Conservation (phyloP, 2,797 vertebrate species). For the Gobio occitaniae region DNA sequence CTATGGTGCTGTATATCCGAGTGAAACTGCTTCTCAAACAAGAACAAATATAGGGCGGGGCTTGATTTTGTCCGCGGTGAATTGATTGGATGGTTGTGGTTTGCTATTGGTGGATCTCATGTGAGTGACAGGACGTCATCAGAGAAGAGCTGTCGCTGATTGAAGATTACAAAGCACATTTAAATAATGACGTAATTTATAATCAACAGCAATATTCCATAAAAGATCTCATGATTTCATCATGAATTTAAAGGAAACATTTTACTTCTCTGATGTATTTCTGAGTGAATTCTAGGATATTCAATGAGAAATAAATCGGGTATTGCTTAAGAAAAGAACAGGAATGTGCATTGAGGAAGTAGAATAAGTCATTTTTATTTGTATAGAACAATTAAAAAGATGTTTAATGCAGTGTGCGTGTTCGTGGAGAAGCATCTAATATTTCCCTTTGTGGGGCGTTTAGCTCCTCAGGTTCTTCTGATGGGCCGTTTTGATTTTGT, state of each 20-base stretch:
- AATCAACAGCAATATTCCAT: background rate
- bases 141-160: no score
- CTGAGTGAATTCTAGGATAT: background rate
- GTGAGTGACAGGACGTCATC: background rate
- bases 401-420: background rate
- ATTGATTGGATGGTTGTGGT: background rate
- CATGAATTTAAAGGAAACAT: background rate
- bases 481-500: constrained; percentile 20
- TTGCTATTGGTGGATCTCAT: background rate
- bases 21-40: no score
- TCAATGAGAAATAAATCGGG: background rate
- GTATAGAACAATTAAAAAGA: background rate
- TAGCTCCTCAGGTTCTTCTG: background rate
- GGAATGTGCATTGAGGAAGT: no score
- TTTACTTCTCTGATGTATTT: background rate
- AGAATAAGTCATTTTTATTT: background rate
- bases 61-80: background rate
- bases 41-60: no score
- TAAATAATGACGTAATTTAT: background rate
- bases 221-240: background rate
- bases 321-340: background rate
- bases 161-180: no score
- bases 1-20: no score
- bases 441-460: background rate
- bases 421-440: background rate